Evolutionary conservation across 2,888 invertebrate species (phyloP).

Genomic region (Erebia palarica): DNA sequence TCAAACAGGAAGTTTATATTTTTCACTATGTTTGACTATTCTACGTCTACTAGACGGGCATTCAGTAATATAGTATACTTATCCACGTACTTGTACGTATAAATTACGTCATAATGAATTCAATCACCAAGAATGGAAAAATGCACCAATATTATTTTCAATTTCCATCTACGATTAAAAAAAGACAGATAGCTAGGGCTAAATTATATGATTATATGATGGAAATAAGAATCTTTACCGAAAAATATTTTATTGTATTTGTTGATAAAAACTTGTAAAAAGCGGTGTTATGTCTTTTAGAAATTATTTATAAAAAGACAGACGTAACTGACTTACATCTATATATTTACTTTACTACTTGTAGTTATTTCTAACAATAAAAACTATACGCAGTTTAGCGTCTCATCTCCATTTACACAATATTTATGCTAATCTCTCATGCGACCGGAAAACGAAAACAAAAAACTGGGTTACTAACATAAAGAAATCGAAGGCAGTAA

Average conservation of each 20-base stretch:
- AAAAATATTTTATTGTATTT: too few species aligned
- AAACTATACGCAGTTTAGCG: neutral
- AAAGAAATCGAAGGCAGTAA: conserved; percentile 18
- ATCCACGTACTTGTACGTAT: too few species aligned
- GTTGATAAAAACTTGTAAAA: neutral
- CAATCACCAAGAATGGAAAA: too few species aligned
- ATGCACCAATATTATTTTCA: too few species aligned
- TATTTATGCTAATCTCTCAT: conserved; percentile 22
- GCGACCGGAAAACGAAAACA: conserved; percentile 27
- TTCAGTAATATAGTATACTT: neutral
- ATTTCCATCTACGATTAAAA: too few species aligned
- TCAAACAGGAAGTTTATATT: neutral
- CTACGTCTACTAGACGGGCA: neutral
- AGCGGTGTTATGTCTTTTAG: too few species aligned
- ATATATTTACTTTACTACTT: too few species aligned
- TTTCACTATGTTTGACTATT: neutral
- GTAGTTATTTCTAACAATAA: neutral
- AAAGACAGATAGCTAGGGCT: too few species aligned
- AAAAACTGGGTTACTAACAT: conserved; percentile 20
- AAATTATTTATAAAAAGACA: too few species aligned
- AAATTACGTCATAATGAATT: neutral
- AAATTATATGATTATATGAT: too few species aligned
- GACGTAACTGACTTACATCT: too few species aligned
- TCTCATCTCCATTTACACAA: conserved; percentile 6
- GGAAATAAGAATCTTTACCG: too few species aligned